phyloP scores from a whole-genome alignment of 2,113 vertebrate species.

The Leucoraja erinaceus region DNA sequence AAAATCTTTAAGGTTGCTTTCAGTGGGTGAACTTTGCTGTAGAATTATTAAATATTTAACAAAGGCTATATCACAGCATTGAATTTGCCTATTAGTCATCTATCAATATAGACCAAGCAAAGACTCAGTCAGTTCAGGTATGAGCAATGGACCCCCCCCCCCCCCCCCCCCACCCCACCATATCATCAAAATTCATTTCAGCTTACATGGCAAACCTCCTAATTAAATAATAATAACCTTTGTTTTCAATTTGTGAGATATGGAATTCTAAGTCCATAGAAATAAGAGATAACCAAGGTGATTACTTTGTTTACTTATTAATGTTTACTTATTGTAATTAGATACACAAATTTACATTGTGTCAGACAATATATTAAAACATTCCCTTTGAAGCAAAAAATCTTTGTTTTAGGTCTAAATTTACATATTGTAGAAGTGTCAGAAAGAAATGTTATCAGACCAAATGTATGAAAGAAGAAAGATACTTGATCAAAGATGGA shows the following conservation, averaged over 20 bases:
- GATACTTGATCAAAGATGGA: too few relatives aligned
- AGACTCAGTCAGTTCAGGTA: slow-evolving; percentile 25
- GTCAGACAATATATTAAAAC: not conserved
- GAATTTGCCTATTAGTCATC: slow-evolving; percentile 53
- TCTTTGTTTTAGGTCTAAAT: not conserved
- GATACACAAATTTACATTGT: not conserved
- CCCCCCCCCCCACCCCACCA: too few relatives aligned
- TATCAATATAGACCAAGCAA: slow-evolving; percentile 47
- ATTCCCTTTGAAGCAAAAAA: not conserved
- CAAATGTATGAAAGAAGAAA: not conserved
- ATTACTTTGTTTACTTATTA: too few relatives aligned
- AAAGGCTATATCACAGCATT: slow-evolving; percentile 61
- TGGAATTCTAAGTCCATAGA: not conserved
- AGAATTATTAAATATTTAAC: slow-evolving; percentile 46
- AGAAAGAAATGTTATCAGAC: not conserved
- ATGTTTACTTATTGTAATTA: not conserved
- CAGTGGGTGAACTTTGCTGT: slow-evolving; percentile 41
- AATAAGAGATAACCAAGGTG: not conserved
- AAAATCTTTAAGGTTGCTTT: slow-evolving; percentile 53
- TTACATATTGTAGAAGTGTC: not conserved
- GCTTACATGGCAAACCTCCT: not conserved
- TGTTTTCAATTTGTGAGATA: not conserved
- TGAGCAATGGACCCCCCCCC: not conserved
- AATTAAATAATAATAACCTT: not conserved
- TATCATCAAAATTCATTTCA: not conserved